Conservation (phyloP, 1,140 invertebrate species). For the Mercenaria mercenaria region DNA sequence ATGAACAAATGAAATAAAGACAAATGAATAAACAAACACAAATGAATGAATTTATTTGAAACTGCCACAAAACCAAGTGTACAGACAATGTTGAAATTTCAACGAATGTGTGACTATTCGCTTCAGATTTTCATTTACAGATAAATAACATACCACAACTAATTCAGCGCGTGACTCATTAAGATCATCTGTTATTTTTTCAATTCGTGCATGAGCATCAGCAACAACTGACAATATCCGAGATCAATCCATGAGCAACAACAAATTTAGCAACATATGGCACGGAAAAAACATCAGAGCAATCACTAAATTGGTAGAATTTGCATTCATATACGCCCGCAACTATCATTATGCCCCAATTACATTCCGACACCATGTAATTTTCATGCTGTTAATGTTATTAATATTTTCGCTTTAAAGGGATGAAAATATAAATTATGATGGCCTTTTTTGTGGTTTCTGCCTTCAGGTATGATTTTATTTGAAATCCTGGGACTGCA, state of each 20-base stretch:
- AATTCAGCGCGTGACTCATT: background rate
- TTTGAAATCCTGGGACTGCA: too few relatives aligned
- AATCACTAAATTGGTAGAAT: conserved; percentile 18
- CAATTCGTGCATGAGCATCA: background rate
- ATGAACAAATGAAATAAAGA: too few relatives aligned
- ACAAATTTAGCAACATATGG: conserved; percentile 7
- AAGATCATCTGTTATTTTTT: background rate
- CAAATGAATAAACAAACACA: too few relatives aligned
- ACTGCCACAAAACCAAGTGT: too few relatives aligned
- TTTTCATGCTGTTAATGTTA: background rate
- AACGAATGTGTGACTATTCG: too few relatives aligned
- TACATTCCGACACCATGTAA: conserved; percentile 1
- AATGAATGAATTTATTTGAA: too few relatives aligned
- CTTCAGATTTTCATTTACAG: too few relatives aligned
- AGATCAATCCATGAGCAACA: background rate
- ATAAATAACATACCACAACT: too few relatives aligned
- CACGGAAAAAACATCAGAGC: background rate
- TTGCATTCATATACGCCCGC: background rate
- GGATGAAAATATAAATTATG: too few relatives aligned
- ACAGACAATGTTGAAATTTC: too few relatives aligned
- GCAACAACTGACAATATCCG: background rate
- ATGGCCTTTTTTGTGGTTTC: too few relatives aligned
- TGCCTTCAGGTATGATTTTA: too few relatives aligned
- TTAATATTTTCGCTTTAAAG: background rate
- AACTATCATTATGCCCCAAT: background rate